Base-by-base conservation (phyloP, 2,888 invertebrate species). In the Brachypalpus laphriformis region DNA sequence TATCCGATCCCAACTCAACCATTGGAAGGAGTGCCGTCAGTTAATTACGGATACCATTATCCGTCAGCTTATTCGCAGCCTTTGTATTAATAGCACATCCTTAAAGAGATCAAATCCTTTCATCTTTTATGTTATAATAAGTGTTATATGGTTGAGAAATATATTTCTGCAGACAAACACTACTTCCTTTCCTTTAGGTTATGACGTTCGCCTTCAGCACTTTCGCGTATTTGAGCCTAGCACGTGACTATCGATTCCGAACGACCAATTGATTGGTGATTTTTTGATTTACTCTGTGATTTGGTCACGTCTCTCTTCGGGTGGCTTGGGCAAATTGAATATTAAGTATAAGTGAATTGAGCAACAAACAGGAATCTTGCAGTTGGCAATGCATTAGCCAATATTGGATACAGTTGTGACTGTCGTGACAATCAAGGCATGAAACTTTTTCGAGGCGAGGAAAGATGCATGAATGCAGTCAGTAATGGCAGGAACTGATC, bases 271-370 rank as follows among this genome's bases (percentile, higher is more conserved):
- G 47, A 47, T 47, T 18, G 6, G 14, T 28, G 47, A 42, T 42
- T 16, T 9, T 2, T 2, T 5, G 54, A 56, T 56, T 56, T 56
- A 14, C 14, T 34, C 18, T 11, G 34, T 56, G 34, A 34, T 56
- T 56, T 56, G 56, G 57, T 57, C 57, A 57, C 57, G 57, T 57
- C 37, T 57, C 20, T 20, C n/a, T n/a, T 16, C 7, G n/a, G 11
- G 57, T n/a, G 20, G 3, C 7, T 57, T 20, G 16, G 37, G 37
- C 22, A 37, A 57, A 57, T 20, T 57, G 31, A 37, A 57, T 37
- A n/a, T n/a, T 37, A 20, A 37, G 20, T 20, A 1, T 6, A 34
- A 57, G 37, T 37, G 20, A 57, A 57, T 57, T 57, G 37, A n/a
- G 37, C 11, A 37, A 37, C n/a, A 57, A 20, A 57, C 20, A 9